Conservation (phyloP, 2,888 invertebrate species). For the Sinelater perroti region DNA sequence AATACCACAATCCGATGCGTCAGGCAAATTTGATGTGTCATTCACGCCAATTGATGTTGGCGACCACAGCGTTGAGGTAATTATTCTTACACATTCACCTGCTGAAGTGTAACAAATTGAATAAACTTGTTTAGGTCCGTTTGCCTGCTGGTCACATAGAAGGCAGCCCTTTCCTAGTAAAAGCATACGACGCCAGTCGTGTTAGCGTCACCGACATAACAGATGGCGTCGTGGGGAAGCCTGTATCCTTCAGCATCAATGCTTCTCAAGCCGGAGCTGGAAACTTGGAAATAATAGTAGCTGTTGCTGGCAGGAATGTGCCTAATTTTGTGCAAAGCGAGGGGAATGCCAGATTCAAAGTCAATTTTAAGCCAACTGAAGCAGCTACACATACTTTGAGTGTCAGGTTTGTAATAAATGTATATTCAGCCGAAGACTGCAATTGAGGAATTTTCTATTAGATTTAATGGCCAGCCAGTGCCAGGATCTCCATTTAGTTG, state of each 20-base stretch:
- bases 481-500: constrained; percentile 96
- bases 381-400: constrained; percentile 91
- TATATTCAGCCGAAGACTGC: neutral
- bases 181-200: constrained; percentile 94
- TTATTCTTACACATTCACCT: too few relatives aligned
- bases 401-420: constrained; percentile 68
- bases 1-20: constrained; percentile 59
- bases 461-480: constrained; percentile 79
- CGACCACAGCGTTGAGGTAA: constrained; percentile 90
- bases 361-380: constrained; percentile 96
- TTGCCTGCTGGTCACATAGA: constrained; percentile 82
- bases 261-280: constrained; percentile 88
- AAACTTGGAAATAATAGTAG: constrained; percentile 96
- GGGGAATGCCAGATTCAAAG: constrained; percentile 93
- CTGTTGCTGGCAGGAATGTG: constrained; percentile 94
- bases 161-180: constrained; percentile 94
- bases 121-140: constrained; percentile 60
- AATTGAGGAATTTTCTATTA: constrained; percentile 35
- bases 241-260: constrained; percentile 92
- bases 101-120: too few relatives aligned
- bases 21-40: constrained; percentile 60
- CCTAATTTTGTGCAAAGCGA: constrained; percentile 98
- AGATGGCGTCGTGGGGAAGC: constrained; percentile 89
- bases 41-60: constrained; percentile 92
- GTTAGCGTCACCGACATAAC: constrained; percentile 96